Conservation (phyloP, 2,888 invertebrate species). For the Trichacis sp. region DNA sequence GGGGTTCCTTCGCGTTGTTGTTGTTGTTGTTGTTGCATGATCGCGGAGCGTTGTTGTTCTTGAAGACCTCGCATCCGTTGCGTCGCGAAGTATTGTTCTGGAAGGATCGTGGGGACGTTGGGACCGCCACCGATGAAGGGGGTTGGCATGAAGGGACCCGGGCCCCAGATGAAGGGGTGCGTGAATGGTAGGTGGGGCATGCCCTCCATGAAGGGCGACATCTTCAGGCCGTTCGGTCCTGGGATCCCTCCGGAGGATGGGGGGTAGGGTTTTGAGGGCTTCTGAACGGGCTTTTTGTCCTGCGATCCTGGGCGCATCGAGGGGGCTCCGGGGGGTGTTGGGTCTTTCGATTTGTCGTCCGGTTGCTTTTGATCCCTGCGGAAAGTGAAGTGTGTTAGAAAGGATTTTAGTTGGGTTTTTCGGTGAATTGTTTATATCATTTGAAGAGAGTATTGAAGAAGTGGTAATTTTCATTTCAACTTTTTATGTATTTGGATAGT, state of each 20-base stretch:
- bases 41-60: conserved; percentile 73
- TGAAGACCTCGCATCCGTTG: conserved; percentile 85
- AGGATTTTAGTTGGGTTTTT: no score
- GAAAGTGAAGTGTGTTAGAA: no score
- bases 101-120: conserved; percentile 68
- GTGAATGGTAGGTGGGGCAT: conserved; percentile 75
- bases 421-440: no score
- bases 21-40: conserved; percentile 57
- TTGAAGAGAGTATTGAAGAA: no score
- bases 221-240: conserved; percentile 79
- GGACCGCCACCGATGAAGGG: conserved; percentile 70
- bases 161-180: conserved; percentile 84
- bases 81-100: conserved; percentile 80
- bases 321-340: conserved; percentile 48
- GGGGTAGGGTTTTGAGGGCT: conserved; percentile 71
- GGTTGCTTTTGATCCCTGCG: conserved; percentile 66
- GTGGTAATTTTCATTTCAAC: no score
- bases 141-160: conserved; percentile 73
- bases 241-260: conserved; percentile 62
- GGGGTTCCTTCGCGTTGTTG: conserved; percentile 51
- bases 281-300: conserved; percentile 69
- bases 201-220: conserved; percentile 76
- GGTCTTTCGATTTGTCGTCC: conserved; percentile 65
- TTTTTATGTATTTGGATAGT: no score
- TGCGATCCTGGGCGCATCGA: conserved; percentile 52